phyloP scores from a whole-genome alignment of 2,797 vertebrate species.

The Taenioides sp. region DNA sequence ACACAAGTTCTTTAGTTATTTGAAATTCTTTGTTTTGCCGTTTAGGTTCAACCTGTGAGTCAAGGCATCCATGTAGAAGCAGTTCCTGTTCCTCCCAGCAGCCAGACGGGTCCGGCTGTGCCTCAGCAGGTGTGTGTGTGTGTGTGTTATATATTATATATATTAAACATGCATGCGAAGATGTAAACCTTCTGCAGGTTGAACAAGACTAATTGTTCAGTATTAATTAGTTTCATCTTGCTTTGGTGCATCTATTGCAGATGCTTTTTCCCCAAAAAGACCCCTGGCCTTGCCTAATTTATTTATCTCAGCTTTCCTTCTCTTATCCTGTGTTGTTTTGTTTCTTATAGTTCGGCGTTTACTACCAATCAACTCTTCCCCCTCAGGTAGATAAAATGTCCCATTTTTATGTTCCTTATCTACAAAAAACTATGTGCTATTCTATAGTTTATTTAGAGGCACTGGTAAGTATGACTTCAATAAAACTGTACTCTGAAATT shows the following conservation, averaged over 20 bases:
- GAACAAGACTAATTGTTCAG: background rate
- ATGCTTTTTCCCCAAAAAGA: background rate
- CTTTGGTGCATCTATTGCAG: constrained; percentile 14
- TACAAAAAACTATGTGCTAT: constrained; percentile 1
- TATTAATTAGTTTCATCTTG: background rate
- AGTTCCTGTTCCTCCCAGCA: constrained; percentile 62
- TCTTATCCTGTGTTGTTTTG: constrained; percentile 74
- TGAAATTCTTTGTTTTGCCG: background rate
- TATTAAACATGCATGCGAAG: too few species aligned
- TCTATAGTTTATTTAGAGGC: constrained; percentile 4
- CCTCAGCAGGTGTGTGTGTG: constrained; percentile 80
- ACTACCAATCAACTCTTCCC: constrained; percentile 76
- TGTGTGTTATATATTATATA: too few species aligned
- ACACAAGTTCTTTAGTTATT: background rate
- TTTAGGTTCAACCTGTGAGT: constrained; percentile 66
- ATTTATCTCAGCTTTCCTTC: constrained; percentile 33
- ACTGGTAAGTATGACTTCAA: constrained; percentile 9
- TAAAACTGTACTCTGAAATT: constrained; percentile 4
- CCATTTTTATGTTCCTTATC: constrained; percentile 51
- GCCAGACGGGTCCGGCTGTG: constrained; percentile 69
- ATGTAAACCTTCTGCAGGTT: background rate
- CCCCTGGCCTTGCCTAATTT: constrained; percentile 5
- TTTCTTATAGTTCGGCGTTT: constrained; percentile 79
- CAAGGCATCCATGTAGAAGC: constrained; percentile 75
- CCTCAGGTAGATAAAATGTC: constrained; percentile 76